Evolutionary conservation across 2,797 vertebrate species (phyloP), one percentile per base, ranked within the genome.

Genomic region (Lepus oiostolus): DNA sequence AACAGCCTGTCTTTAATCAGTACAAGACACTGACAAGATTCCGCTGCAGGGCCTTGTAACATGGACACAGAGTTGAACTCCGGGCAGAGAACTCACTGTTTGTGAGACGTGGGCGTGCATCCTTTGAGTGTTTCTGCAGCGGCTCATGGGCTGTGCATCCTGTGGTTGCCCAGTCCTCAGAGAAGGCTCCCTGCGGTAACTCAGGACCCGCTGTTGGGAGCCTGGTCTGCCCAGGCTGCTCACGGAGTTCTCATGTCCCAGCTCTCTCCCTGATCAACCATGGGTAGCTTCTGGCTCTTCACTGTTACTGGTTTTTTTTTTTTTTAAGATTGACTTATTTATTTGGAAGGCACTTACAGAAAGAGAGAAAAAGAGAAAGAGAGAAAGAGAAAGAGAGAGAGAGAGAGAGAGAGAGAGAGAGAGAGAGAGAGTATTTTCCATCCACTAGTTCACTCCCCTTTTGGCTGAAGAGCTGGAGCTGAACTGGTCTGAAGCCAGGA

Each of bases 1-100:
- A 35, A 4, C 75, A 90, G 54, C 92, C 65, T 80, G 4, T 47
- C 81, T 96, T 96, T 85, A 93, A 92, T 96, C 93, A 75, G 21
- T 0, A 2, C 0, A 4, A 74, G 82, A 90, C 82, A 85, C 83
- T 95, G 79, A 75, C 30, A 62, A 62, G 94, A 85, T 83, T 85
- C 76, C 92, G 62, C 93, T 85, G 76, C 70, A 88, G 91, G 75
- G 42, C 30, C 75, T 68, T 67, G 52, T 85, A 72, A 16, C 75
- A 52, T 67, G 58, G 60, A n/a, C 60, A 71, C 32, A 35, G n/a
- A 24, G 42, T 67, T 75, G 80, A 79, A 47, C 52, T 60, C 52
- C 62, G 30, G 10, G 32, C 4, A 67, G 35, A 92, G 76, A 65
- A 42, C 11, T 24, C 77, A 26, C 10, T 32, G 13, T 32, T 75